A percentile compares a stretch with the other conserved stretches of the same genome.
These are phyloP conservation scores for Takifugu flavidus DNA, from an alignment of 2,113 vertebrate genomes.

Conservation along the genomic window DNA sequence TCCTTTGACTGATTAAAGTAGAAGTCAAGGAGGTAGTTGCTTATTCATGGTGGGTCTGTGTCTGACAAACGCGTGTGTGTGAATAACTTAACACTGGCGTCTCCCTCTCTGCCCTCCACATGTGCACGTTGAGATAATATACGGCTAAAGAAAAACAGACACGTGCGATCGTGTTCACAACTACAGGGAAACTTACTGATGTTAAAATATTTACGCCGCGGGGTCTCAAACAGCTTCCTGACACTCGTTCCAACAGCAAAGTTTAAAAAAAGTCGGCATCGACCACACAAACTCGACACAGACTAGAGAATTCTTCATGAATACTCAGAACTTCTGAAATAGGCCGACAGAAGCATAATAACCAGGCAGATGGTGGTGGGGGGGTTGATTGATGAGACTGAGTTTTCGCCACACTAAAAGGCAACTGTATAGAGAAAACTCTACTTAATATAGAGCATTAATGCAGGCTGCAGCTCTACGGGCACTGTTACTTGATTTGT, in stretches of 20 bases:
- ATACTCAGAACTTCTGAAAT: background rate
- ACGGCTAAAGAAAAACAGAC: constrained; percentile 64
- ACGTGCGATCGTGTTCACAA: constrained; percentile 49
- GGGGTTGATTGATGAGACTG: no score
- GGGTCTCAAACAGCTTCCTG: constrained; percentile 44
- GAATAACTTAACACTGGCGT: constrained; percentile 29
- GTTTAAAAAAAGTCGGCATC: constrained; percentile 28
- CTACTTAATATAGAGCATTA: no score
- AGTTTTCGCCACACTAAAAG: background rate
- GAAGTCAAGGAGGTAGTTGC: constrained; percentile 18
- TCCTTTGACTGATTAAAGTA: constrained; percentile 15
- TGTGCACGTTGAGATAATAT: constrained; percentile 54
- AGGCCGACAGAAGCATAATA: no score
- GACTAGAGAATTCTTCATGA: background rate
- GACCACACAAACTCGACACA: constrained; percentile 37
- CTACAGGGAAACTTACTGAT: constrained; percentile 57
- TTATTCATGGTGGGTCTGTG: constrained; percentile 10
- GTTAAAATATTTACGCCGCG: constrained; percentile 69
- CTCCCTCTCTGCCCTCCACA: constrained; percentile 14
- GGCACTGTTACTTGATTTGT: no score
- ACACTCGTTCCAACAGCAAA: constrained; percentile 31
- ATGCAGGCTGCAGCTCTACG: no score
- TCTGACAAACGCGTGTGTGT: constrained; percentile 3
- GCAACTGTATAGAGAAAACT: no score
- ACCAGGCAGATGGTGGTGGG: no score